Conservation (phyloP, 2,113 vertebrate species). For the Fulmarus glacialis region DNA sequence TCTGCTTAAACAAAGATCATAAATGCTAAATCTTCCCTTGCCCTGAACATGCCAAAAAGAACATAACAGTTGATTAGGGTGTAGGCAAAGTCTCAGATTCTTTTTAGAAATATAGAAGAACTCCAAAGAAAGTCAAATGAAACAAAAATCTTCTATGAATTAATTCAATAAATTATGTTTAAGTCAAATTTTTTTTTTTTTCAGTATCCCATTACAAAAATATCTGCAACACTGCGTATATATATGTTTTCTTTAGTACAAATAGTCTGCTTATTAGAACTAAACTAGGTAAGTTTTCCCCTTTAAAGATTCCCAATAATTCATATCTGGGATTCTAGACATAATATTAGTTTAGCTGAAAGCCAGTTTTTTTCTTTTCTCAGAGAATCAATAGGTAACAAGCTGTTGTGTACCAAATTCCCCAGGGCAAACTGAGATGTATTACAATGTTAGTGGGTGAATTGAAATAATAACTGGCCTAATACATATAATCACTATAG, state of each 20-base stretch:
- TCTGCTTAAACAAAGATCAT: neutral
- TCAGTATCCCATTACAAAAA: neutral
- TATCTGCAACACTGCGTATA: neutral
- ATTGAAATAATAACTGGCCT: neutral
- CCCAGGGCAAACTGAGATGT: neutral
- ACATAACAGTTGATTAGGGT: neutral
- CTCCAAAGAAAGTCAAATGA: neutral
- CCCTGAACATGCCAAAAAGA: neutral
- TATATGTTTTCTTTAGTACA: neutral
- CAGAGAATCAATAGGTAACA: neutral
- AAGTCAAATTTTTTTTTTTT: neutral
- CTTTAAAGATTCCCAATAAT: neutral
- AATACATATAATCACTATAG: neutral
- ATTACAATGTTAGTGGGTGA: neutral
- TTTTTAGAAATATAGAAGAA: neutral
- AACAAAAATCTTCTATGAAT: neutral
- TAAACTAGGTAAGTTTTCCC: neutral
- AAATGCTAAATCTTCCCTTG: neutral
- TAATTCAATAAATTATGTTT: neutral
- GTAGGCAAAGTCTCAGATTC: neutral
- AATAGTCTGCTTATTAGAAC: neutral
- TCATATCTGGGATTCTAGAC: neutral
- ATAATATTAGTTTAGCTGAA: neutral
- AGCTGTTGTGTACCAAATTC: neutral
- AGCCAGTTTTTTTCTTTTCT: neutral